Conservation (phyloP, 1,140 invertebrate species). For the Caenorhabditis remanei region DNA sequence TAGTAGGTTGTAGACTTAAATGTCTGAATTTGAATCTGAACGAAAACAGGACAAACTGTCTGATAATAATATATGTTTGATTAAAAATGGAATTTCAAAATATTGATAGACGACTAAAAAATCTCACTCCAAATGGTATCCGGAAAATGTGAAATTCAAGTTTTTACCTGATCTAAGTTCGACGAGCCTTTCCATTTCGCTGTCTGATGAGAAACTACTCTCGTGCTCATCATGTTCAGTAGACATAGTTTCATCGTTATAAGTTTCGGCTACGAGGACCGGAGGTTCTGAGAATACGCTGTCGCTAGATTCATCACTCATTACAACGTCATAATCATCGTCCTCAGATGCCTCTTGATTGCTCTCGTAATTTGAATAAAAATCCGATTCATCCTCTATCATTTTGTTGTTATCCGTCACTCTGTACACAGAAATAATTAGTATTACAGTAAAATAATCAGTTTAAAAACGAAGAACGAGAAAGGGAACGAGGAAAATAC, state of each 20-base stretch:
- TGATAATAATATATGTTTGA: no score
- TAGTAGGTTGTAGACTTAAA: no score
- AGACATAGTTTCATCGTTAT: background rate
- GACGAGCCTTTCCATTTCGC: background rate
- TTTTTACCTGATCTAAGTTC: conserved; percentile 42
- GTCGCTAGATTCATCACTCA: conserved; percentile 5
- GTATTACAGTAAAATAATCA: background rate
- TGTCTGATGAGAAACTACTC: conserved; percentile 14
- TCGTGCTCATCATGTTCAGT: background rate
- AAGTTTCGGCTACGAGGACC: background rate
- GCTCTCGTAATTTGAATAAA: background rate
- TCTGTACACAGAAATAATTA: background rate
- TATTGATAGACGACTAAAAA: no score
- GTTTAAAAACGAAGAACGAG: background rate
- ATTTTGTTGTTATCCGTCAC: background rate
- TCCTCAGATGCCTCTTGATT: background rate
- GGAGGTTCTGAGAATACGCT: background rate
- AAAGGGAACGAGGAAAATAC: background rate
- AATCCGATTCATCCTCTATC: background rate
- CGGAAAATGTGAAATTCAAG: no score
- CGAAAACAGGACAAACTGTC: no score
- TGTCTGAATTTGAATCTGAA: no score
- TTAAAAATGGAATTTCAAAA: no score
- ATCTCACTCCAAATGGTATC: no score
- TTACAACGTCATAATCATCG: background rate